Percentiles rank a stretch among this genome's conserved stretches.
phyloP scores from a whole-genome alignment of 2,113 vertebrate species.

The Cephalopterus ornatus region DNA sequence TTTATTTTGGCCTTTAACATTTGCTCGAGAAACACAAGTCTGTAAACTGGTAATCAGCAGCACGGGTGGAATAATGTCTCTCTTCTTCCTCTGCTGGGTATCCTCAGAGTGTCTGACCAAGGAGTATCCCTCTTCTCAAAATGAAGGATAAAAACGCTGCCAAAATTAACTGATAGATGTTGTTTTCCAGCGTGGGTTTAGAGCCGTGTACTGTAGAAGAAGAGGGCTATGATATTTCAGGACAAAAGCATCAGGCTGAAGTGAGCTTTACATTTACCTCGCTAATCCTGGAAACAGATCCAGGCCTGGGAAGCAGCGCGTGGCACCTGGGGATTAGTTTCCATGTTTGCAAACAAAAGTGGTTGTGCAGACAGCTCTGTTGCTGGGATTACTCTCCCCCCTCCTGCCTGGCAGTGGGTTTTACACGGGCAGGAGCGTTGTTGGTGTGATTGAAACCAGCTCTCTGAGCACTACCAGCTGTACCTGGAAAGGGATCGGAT shows the following conservation, averaged over 20 bases:
- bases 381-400: not conserved
- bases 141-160: not conserved
- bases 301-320: not conserved
- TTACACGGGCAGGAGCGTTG: not conserved
- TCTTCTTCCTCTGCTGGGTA: not conserved
- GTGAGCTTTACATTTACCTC: not conserved
- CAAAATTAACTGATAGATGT: not conserved
- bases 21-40: not conserved
- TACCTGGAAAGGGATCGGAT: not conserved
- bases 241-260: not conserved
- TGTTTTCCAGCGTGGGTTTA: not conserved
- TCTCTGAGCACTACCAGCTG: not conserved
- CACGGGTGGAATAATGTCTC: not conserved
- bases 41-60: not conserved
- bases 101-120: not conserved
- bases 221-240: not conserved
- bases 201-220: not conserved
- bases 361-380: not conserved
- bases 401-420: not conserved
- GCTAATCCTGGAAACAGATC: not conserved
- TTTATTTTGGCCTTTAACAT: not conserved
- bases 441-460: not conserved
- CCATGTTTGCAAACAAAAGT: not conserved
- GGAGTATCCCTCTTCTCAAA: not conserved
- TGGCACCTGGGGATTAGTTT: not conserved